Conservation (phyloP, 2,888 invertebrate species). For the Cyrtodaria siliqua region DNA sequence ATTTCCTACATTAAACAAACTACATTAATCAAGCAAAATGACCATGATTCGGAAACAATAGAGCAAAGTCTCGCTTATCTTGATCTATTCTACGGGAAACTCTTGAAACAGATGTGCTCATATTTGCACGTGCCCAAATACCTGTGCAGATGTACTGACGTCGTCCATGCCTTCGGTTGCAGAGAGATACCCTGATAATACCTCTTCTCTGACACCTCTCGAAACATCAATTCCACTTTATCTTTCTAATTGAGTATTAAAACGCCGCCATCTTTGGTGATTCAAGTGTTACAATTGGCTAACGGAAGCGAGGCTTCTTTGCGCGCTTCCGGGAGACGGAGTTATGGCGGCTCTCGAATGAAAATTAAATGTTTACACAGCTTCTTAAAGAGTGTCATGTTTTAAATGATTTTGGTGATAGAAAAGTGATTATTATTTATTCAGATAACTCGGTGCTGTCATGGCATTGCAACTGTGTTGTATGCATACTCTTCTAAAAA, state of each 20-base stretch:
- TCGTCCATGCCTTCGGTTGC: not conserved
- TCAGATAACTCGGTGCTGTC: not conserved
- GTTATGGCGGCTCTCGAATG: constrained; percentile 32
- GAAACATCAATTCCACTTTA: constrained; percentile 4
- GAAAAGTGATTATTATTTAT: not conserved
- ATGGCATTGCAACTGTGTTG: too few relatives aligned
- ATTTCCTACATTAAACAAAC: too few relatives aligned
- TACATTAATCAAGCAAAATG: too few relatives aligned
- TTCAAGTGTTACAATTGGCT: constrained; percentile 26
- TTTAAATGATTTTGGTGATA: not conserved
- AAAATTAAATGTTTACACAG: constrained; percentile 21
- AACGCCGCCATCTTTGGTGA: constrained; percentile 1
- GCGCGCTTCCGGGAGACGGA: constrained; percentile 31
- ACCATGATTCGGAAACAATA: too few relatives aligned
- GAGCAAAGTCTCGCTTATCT: too few relatives aligned
- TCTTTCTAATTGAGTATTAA: not conserved
- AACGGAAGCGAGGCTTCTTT: constrained; percentile 41
- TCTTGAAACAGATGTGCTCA: too few relatives aligned
- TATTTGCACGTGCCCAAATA: not conserved
- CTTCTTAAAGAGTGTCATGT: not conserved
- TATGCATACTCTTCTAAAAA: too few relatives aligned
- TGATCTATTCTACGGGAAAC: too few relatives aligned
- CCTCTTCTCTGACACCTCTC: not conserved
- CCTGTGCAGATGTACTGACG: constrained; percentile 12
- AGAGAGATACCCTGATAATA: not conserved